phyloP scores from a whole-genome alignment of 2,113 vertebrate species.

The Lethenteron reissneri region DNA sequence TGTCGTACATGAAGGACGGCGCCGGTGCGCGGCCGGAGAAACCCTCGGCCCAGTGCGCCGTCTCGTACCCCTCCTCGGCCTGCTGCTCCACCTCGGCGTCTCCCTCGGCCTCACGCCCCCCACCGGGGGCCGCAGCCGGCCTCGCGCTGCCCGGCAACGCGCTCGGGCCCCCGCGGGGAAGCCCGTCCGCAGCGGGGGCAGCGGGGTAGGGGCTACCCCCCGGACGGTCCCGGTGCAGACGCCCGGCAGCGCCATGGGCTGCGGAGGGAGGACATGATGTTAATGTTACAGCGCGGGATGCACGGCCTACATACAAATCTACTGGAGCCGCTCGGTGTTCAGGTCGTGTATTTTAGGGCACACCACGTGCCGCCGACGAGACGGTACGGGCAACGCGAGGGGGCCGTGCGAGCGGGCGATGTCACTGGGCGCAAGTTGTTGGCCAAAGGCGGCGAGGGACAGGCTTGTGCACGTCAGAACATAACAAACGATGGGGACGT shows the following conservation, averaged over 20 bases:
- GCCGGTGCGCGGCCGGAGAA: not conserved
- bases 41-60: not conserved
- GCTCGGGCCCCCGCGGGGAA: not conserved
- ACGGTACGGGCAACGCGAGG: too few species aligned
- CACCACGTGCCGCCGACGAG: too few species aligned
- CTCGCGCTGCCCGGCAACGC: not conserved
- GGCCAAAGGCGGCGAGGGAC: too few species aligned
- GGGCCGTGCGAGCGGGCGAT: too few species aligned
- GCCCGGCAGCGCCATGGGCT: slow-evolving; percentile 8
- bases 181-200: not conserved
- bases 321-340: slow-evolving; percentile 1
- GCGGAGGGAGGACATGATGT: not conserved
- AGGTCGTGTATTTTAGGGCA: too few species aligned
- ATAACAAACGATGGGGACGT: too few species aligned
- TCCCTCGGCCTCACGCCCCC: not conserved
- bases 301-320: slow-evolving; percentile 9
- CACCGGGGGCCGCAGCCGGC: not conserved
- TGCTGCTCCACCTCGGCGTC: not conserved
- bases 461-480: too few species aligned
- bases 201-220: too few species aligned
- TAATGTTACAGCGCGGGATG: not conserved
- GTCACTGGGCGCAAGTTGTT: too few species aligned
- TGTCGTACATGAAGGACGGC: not conserved
- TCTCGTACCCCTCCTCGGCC: not conserved
- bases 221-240: slow-evolving; percentile 3